Base-by-base conservation (phyloP, 2,888 invertebrate species). In the Eudasyphora cyanicolor region DNA sequence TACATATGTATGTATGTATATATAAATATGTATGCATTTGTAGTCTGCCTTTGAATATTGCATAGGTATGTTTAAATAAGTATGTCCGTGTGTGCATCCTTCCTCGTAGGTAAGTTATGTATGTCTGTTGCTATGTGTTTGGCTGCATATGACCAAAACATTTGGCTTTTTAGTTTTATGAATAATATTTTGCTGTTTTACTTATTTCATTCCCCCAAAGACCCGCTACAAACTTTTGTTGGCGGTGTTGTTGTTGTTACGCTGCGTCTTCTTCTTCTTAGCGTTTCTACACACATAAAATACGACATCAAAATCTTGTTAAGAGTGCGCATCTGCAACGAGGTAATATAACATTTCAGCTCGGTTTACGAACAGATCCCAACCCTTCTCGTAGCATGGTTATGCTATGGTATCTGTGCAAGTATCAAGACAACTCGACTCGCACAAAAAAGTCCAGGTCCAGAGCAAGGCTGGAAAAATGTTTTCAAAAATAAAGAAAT, bases 291-390 rank as follows among this genome's bases (percentile, higher is more conserved):
- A 60, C 64, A 32, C 67, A 67, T 81, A 84, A 84, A 81, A 84
- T 84, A 84, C 81, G 84, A 84, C 81, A 84, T 81, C 84, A 76
- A 84, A 84, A 84, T 79, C 81, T 84, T 84, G 84, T 84, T 84
- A 84, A 84, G 67, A 67, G 35, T 24, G 60, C 67, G 84, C 81
- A 84, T 84, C 84, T 84, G 81, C 60, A 73, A 79, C 75, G 57
- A 57, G 75, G 81, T 75, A 76, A 84, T 79, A 45, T 45, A 45
- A 45, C 45, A n/a, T 45, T n/a, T n/a, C n/a, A n/a, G n/a, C n/a
- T 14, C 29, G 29, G 60, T 60, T 29, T 60, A 60, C 32, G n/a
- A 29, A n/a, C 60, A 29, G n/a, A 49, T 17, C n/a, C 19, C 49
- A 49, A 17, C 49, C 17, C 10, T 17, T 7, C 14, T 14, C 5